Evolutionary conservation across 1,140 invertebrate genomes (phyloP).

Genomic region (Leptonema lineaticorne): DNA sequence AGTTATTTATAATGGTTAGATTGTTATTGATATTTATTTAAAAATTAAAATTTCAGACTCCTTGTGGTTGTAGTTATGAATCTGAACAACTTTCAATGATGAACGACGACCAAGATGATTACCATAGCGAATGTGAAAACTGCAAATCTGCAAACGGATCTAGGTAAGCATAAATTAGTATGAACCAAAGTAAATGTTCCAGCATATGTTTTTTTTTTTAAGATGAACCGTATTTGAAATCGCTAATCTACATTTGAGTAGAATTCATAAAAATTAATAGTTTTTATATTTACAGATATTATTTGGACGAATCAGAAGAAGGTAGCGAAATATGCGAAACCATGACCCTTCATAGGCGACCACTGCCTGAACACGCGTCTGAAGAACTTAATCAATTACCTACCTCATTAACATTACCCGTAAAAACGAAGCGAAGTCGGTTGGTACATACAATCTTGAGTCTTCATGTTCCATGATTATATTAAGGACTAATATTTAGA

Average conservation of each 20-base stretch:
- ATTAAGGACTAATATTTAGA: neutral
- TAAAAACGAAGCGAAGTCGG: conserved; percentile 61
- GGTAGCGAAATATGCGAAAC: conserved; percentile 62
- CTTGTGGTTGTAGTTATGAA: conserved; percentile 54
- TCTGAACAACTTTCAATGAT: conserved; percentile 44
- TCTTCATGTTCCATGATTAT: neutral
- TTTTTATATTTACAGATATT: conserved; percentile 54
- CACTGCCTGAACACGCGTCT: conserved; percentile 48
- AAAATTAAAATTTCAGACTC: conserved; percentile 50
- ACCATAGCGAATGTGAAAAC: conserved; percentile 80
- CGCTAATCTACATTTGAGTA: too few relatives aligned
- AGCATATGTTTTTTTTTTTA: too few relatives aligned
- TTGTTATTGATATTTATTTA: too few relatives aligned
- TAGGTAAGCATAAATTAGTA: too few relatives aligned
- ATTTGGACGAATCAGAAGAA: conserved; percentile 61
- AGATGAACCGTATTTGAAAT: too few relatives aligned
- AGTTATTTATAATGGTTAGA: too few relatives aligned
- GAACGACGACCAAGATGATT: conserved; percentile 66
- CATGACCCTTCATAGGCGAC: conserved; percentile 70
- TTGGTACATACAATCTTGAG: neutral
- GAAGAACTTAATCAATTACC: conserved; percentile 61
- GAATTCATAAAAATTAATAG: too few relatives aligned
- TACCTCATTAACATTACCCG: conserved; percentile 68
- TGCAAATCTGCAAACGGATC: conserved; percentile 73
- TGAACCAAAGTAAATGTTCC: too few relatives aligned